Conservation (phyloP, 2,797 vertebrate species). For the Podargus strigoides region DNA sequence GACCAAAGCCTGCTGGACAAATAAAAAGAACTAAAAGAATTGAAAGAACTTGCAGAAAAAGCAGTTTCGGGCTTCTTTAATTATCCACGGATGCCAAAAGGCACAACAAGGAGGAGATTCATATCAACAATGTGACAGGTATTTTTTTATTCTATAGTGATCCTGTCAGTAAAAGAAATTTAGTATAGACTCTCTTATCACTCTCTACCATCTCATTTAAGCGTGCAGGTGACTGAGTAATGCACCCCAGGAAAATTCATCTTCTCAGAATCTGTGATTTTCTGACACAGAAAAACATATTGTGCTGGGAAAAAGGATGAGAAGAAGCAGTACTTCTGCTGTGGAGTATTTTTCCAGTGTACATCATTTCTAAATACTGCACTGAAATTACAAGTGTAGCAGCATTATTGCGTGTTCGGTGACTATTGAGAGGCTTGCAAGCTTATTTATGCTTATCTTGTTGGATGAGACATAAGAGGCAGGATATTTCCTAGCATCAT, state of each 20-base stretch:
- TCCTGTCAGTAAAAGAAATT: slow-evolving; percentile 48
- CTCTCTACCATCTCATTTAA: slow-evolving; percentile 12
- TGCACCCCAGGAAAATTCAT: slow-evolving; percentile 15
- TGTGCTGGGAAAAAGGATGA: not conserved
- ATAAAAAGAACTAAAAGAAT: slow-evolving; percentile 47
- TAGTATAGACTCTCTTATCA: not conserved
- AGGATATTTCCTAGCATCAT: not conserved
- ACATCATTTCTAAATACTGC: not conserved
- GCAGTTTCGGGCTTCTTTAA: slow-evolving; percentile 46
- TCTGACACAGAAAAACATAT: not conserved
- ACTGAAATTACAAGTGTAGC: not conserved
- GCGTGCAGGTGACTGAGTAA: not conserved
- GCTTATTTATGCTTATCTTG: not conserved
- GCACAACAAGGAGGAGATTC: slow-evolving; percentile 47
- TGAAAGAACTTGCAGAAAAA: slow-evolving; percentile 56
- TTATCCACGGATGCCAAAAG: slow-evolving; percentile 57
- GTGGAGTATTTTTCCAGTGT: not conserved
- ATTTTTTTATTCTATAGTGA: not conserved
- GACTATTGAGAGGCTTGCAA: not conserved
- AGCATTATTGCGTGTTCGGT: not conserved
- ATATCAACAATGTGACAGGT: not conserved
- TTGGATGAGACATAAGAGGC: not conserved
- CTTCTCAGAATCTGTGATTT: not conserved
- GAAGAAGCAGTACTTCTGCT: not conserved
- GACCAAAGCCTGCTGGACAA: slow-evolving; percentile 54